Evolutionary conservation across 2,888 invertebrate genomes (phyloP).

Genomic region (Schrankia costaestrigalis): DNA sequence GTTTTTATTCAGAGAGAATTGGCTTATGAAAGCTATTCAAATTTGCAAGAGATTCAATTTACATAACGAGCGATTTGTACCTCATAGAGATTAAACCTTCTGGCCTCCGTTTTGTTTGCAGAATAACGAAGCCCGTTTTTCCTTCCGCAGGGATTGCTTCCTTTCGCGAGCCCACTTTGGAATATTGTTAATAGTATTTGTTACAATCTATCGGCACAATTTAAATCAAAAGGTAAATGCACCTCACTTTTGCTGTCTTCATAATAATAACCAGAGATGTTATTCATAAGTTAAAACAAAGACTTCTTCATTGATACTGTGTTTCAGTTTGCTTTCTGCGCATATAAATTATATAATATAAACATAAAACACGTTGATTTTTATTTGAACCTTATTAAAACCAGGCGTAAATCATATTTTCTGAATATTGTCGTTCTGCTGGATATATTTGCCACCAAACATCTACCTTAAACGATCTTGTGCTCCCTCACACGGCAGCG

Average conservation of each 20-base stretch:
- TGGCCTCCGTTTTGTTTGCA: constrained; percentile 53
- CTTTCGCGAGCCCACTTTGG: constrained; percentile 36
- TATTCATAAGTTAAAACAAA: too few species aligned
- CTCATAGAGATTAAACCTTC: constrained; percentile 65
- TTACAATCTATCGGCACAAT: constrained; percentile 38
- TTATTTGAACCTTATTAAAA: too few species aligned
- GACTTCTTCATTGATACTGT: too few species aligned
- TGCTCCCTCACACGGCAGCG: too few species aligned
- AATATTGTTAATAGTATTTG: constrained; percentile 39
- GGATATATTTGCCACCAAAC: too few species aligned
- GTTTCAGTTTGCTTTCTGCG: too few species aligned
- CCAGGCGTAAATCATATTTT: too few species aligned
- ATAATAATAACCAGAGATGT: too few species aligned
- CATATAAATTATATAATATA: too few species aligned
- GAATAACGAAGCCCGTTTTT: constrained; percentile 46
- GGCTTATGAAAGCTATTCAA: constrained; percentile 75
- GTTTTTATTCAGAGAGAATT: constrained; percentile 72
- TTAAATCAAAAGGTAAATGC: constrained; percentile 22
- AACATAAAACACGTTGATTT: too few species aligned
- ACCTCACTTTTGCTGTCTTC: background rate
- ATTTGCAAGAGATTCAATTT: constrained; percentile 77
- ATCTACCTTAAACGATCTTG: too few species aligned
- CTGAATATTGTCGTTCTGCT: too few species aligned
- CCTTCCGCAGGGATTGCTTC: constrained; percentile 41
- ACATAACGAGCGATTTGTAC: constrained; percentile 78